Evolutionary conservation across 2,797 vertebrate species (phyloP), one percentile per base, ranked within the genome.

Genomic region (Pipistrellus kuhlii): DNA sequence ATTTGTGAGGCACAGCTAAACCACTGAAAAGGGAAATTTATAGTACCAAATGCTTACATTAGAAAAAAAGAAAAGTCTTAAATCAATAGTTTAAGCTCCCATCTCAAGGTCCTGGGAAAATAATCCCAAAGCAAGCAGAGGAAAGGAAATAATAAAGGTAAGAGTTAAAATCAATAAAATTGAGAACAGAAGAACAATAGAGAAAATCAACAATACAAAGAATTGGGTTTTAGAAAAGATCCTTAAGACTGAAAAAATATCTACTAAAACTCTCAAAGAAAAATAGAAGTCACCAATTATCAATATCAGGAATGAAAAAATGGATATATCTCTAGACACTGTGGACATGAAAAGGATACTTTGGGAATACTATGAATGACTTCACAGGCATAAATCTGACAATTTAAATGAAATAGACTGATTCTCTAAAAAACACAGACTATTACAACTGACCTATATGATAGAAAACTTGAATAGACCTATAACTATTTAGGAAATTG

Each of bases 131-230:
- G 21, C 46, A 92, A 82, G 35, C 25, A 85, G 38, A 83, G 30
- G 25, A 30, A 94, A 71, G 27, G 59, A 78, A 90, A 73, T 69
- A 71, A 25, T 82, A 89, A 81, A 76, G 20, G 66, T 55, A 81
- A 81, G 44, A 81, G 15, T 7, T 64, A n/a, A 92, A 95, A 81
- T 89, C 51, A 93, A 27, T 57, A 69, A 92, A 83, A 77, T 46
- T 89, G 53, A 86, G 68, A 83, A 78, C 35, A 93, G 35, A 87
- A 83, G 44, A 95, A 59, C 38, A 41, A 69, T 4, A 85, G 18
- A 64, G 25, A 84, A 92, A 90, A 93, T 87, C 71, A 93, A 73
- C 48, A 92, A 89, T 53, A 85, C 32, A 57, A 32, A 72, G n/a
- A 85, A 10, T 1, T 59, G 5, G 15, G 48, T 81, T 48, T 91